These are phyloP conservation scores for Hyles vespertilio DNA, from an alignment of 1,140 invertebrate species.

Conservation along the genomic window DNA sequence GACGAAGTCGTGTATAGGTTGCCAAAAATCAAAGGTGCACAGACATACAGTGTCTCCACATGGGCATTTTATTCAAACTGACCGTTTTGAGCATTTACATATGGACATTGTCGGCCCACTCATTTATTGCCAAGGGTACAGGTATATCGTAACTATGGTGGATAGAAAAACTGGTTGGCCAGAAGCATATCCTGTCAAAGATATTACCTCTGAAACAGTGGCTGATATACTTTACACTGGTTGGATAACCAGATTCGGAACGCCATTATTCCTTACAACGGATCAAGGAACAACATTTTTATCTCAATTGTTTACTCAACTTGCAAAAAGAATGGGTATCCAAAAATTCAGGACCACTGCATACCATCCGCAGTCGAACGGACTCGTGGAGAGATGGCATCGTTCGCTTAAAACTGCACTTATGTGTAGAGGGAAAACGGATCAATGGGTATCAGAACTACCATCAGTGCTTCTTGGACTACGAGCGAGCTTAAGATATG, in stretches of 20 bases:
- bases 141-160: slow-evolving; percentile 61
- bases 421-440: background rate
- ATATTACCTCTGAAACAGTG: slow-evolving; percentile 45
- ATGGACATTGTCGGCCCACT: slow-evolving; percentile 53
- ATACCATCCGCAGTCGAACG: slow-evolving; percentile 9
- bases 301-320: slow-evolving; percentile 1
- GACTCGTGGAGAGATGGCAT: slow-evolving; percentile 5
- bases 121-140: slow-evolving; percentile 27
- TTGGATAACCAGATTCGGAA: slow-evolving; percentile 43
- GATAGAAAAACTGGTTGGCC: slow-evolving; percentile 71
- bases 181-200: slow-evolving; percentile 57
- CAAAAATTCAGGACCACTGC: slow-evolving; percentile 3
- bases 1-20: slow-evolving; percentile 27
- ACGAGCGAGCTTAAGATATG: background rate
- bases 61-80: slow-evolving; percentile 25
- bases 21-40: slow-evolving; percentile 32
- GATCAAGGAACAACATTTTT: slow-evolving; percentile 8
- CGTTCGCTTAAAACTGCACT: background rate
- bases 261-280: slow-evolving; percentile 9
- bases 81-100: slow-evolving; percentile 65
- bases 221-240: slow-evolving; percentile 21
- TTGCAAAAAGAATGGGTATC: background rate
- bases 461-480: slow-evolving; percentile 5
- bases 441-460: slow-evolving; percentile 4
- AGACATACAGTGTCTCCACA: slow-evolving; percentile 16